Conservation (phyloP, 2,888 invertebrate genomes). For the Zhuqinia jingwanae region DNA sequence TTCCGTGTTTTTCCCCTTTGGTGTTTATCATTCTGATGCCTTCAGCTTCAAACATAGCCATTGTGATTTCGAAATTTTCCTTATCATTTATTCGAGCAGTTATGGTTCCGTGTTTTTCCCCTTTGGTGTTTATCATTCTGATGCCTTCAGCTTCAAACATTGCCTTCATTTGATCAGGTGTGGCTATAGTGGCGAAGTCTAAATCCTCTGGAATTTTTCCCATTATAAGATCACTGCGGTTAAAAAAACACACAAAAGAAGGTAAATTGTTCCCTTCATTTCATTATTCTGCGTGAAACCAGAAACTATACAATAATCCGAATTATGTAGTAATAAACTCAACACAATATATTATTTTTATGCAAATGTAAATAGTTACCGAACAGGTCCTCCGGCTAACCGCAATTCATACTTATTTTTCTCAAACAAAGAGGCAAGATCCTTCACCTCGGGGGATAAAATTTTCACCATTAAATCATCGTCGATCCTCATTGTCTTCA, state of each 20-base stretch:
- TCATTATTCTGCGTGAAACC: too few relatives aligned
- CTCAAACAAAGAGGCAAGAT: constrained; percentile 88
- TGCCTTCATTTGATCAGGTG: constrained; percentile 96
- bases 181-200: constrained; percentile 99
- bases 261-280: too few relatives aligned
- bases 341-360: too few relatives aligned
- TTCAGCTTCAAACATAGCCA: constrained; percentile 91
- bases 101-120: constrained; percentile 97
- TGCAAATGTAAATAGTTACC: too few relatives aligned
- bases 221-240: constrained; percentile 88
- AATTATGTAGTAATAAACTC: too few relatives aligned
- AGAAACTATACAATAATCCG: too few relatives aligned
- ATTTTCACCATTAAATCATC: constrained; percentile 88
- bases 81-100: constrained; percentile 96
- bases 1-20: constrained; percentile 96
- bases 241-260: neutral
- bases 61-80: constrained; percentile 96
- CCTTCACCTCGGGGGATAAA: constrained; percentile 90
- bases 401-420: constrained; percentile 92
- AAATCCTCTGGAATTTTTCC: constrained; percentile 92
- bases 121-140: constrained; percentile 94
- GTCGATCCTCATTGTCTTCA: constrained; percentile 87
- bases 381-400: constrained; percentile 98
- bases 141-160: constrained; percentile 93
- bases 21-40: constrained; percentile 94